Base-by-base conservation (phyloP, 2,888 invertebrate species). In the Meta bourneti region DNA sequence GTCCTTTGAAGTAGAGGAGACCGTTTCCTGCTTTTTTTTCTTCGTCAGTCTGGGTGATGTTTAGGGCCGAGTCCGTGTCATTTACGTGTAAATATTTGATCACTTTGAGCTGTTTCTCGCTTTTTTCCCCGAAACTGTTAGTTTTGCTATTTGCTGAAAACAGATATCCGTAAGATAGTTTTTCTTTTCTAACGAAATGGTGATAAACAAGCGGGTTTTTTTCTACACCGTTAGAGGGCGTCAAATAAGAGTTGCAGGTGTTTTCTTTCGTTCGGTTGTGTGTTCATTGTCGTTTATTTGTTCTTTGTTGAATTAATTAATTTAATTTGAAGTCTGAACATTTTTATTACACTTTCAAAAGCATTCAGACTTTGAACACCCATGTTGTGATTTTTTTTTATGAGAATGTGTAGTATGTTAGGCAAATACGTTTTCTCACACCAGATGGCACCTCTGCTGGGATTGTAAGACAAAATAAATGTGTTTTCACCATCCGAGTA, bases 21-120 rank as follows among this genome's bases (percentile, higher is more conserved):
- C 61, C 8, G 48, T 81, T 48, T 81, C 61, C 34, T 69, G 4
- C 13, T 34, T 6, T 49, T 81, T n/a, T 69, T 81, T 54, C 11
- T n/a, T 79, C 19, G 4, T 13, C 48, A 13, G 16, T 77, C 49
- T 49, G 49, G 49, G 49, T 6, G 72, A 13, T 16, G 19, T 19
- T 77, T 49, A 11, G 20, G 19, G 52, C 61, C 34, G 19, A 34
- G n/a, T 70, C n/a, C 49, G 34, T 19, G 70, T 70, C 69, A 81
- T 81, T 70, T 20, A 51, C 34, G 34, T 20, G 69, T 49, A 81
- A 70, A 70, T 81, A 70, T 81, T 70, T 70, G 81, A 81, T 81
- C 61, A 34, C 20, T 19, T n/a, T 61, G 54, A 79, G 19, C 61
- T 9, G 77, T 20, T 79, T 54, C 52, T 48, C 48, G 16, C 49